These are phyloP conservation scores for Brachionus paranguensis DNA, from an alignment of 1,140 invertebrate genomes.

Conservation along the genomic window DNA sequence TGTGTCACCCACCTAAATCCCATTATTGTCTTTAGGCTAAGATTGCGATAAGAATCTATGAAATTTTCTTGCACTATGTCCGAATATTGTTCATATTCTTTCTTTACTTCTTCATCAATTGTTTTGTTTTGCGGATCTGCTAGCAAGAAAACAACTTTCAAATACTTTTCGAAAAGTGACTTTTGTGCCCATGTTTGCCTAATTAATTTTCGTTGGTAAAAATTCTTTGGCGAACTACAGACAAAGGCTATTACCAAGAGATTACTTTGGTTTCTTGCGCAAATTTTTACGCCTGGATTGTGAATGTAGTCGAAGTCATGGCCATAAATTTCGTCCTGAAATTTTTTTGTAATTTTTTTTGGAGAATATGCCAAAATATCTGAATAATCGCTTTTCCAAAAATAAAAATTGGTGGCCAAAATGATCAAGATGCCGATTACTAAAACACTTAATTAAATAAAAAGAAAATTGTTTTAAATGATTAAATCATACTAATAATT, in stretches of 20 bases:
- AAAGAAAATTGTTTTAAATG: too few species aligned
- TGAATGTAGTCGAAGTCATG: neutral
- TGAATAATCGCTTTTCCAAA: too few species aligned
- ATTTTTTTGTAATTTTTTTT: neutral
- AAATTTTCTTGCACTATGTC: slow-evolving; percentile 45
- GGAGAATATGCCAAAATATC: too few species aligned
- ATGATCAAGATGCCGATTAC: too few species aligned
- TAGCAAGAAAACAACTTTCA: slow-evolving; percentile 41
- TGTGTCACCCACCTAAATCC: slow-evolving; percentile 42
- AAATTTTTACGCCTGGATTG: neutral
- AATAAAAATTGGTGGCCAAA: too few species aligned
- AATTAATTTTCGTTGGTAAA: neutral
- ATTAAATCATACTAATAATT: too few species aligned
- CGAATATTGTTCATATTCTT: slow-evolving; percentile 41
- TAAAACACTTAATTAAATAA: too few species aligned
- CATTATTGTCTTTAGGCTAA: slow-evolving; percentile 43
- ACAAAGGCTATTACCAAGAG: slow-evolving; percentile 6
- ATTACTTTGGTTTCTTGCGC: neutral
- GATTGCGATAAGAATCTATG: slow-evolving; percentile 42
- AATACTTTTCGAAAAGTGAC: neutral
- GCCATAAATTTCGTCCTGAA: neutral
- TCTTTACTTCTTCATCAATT: neutral
- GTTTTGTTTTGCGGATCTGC: slow-evolving; percentile 17
- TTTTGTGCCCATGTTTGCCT: slow-evolving; percentile 3
- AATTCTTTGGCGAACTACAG: neutral